Evolutionary conservation across 2,113 vertebrate species (phyloP), one percentile per base, ranked within the genome.

Genomic region (Amblyopsis rosae): DNA sequence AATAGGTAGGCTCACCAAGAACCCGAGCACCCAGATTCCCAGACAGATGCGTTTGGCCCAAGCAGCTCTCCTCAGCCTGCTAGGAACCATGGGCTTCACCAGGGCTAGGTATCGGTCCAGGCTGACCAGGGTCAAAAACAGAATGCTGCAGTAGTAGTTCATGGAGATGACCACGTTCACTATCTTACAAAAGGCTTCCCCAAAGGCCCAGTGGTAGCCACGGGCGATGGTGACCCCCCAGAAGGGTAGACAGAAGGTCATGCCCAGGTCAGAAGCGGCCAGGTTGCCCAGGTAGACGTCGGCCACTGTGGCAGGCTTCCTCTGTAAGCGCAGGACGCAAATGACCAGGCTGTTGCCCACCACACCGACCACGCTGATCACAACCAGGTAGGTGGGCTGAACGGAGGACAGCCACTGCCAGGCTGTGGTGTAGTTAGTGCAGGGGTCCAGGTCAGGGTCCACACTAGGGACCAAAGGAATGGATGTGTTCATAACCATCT

Each of bases 81-180:
- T 76, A 7, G 72, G 66, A 0, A 47, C 70, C 81, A 92, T 69
- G 0, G 90, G 88, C 49, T 85, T 81, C 32, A 80, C 83, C 11
- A 92, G 74, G 0, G 92, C 90, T n/a, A 91, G 45, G 63, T 92
- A 91, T 35, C 92, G 90, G 68, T 93, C 92, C 59, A 91, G 12
- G 6, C 82, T 87, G n/a, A 92, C 85, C 71, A 90, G 79, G 59
- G 77, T 75, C 49, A 92, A 82, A 77, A 91, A 92, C 3, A 88
- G 32, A 1, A 89, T 16, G 41, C 88, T 90, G 69, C 88, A 89
- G 41, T 83, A 81, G 70, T 88, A 80, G 83, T 91, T 92, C 75
- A 88, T 86, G 46, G 76, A 88, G 73, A 93, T 92, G 7, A 65
- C 72, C 3, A 82, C 70, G 32, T 85, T 89, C 6, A 90, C 74